Evolutionary conservation across 2,888 invertebrate species (phyloP).

Genomic region (Epinotia nisella): DNA sequence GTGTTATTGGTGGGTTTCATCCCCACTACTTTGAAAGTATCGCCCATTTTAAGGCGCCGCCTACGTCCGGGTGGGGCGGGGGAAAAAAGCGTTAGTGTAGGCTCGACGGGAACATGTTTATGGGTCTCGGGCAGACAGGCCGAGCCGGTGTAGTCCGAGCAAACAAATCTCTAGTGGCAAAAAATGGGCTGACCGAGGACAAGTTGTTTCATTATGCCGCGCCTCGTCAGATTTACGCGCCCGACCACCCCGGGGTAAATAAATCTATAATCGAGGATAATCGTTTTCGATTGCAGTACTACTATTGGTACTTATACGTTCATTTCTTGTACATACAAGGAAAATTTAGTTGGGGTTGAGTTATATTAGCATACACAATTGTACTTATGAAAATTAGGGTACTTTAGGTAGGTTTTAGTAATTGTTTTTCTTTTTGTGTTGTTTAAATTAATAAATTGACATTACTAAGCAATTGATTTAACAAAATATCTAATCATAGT

Average conservation of each 20-base stretch:
- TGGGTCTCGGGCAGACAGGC: conserved; percentile 82
- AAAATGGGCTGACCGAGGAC: conserved; percentile 80
- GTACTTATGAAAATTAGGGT: too few relatives aligned
- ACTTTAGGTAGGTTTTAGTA: too few relatives aligned
- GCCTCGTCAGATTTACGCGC: conserved; percentile 78
- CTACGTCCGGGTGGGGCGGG: conserved; percentile 69
- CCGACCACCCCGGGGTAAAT: conserved; percentile 48
- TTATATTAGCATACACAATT: too few relatives aligned
- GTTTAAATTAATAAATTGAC: too few relatives aligned
- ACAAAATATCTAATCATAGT: too few relatives aligned
- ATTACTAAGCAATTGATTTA: too few relatives aligned
- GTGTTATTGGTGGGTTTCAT: conserved; percentile 65
- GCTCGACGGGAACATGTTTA: conserved; percentile 81
- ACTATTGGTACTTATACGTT: background rate
- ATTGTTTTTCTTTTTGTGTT: too few relatives aligned
- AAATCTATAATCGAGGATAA: conserved; percentile 45
- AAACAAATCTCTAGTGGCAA: conserved; percentile 84
- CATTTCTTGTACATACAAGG: conserved; percentile 13
- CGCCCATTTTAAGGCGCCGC: conserved; percentile 64
- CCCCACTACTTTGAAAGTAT: conserved; percentile 61
- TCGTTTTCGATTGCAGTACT: conserved; percentile 40
- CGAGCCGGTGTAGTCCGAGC: conserved; percentile 73
- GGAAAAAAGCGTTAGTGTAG: conserved; percentile 81
- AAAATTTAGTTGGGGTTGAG: background rate
- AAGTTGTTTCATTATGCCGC: conserved; percentile 73